Evolutionary conservation across 2,113 vertebrate species (phyloP), one percentile per base, ranked within the genome.

Genomic region (Actinemys pallida): DNA sequence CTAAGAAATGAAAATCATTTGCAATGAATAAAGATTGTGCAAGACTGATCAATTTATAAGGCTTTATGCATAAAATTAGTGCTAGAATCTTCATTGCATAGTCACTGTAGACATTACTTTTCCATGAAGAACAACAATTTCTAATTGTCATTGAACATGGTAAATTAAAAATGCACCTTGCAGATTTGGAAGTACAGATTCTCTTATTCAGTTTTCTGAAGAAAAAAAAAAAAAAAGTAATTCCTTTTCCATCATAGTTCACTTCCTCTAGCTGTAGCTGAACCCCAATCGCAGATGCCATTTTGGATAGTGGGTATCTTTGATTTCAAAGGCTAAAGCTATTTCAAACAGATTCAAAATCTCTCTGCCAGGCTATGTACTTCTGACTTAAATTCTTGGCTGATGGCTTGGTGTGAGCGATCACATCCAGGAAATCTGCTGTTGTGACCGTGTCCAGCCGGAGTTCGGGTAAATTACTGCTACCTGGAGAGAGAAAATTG

Each of bases 381-480:
- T 97, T 99, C 85, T 98, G 97, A n/a, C 98, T 98, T 50, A 99
- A 96, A 72, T 98, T 99, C 96, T 98, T 98, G 10, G 98, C 99
- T 0, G 99, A 99, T 1, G 98, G 99, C 96, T 99, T 99, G 90
- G 99, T 99, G 96, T 99, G 99, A 45, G 98, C 47, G 1, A 99
- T 98, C 57, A 99, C 99, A 35, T 99, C 99, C 95, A 99, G 94
- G 95, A 99, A 99, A 95, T 99, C 99, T 0, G 96, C 97, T 0
- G 99, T 99, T 22, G 98, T 99, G 91, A 99, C 99, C 0, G 96
- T 99, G 87, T 99, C 99, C 98, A 99, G 95, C 6, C 90, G 97
- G 94, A 99, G 98, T 79, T 83, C 10, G 0, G 98, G 95, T 75
- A 99, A 94, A 52, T 94, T 91, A 52, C 89, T 95, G 81, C 92